phyloP scores from a whole-genome alignment of 2,888 invertebrate genomes.

The Incurvaria masculella region DNA sequence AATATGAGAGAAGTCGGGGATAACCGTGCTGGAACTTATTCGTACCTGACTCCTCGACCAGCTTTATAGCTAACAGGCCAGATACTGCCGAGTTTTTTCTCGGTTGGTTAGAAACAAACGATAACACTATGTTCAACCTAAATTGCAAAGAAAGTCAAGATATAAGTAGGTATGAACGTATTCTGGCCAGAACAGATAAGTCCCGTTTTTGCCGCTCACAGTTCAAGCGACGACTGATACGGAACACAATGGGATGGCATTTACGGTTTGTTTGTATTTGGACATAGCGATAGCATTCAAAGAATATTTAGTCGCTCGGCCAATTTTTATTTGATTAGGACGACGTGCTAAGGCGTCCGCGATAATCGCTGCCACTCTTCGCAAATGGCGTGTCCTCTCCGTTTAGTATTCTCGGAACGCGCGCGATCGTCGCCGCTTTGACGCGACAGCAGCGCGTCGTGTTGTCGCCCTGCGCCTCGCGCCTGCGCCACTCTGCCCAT shows the following conservation, averaged over 20 bases:
- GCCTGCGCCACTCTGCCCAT: background rate
- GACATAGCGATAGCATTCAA: conserved; percentile 30
- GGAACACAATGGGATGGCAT: conserved; percentile 34
- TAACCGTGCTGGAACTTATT: too few relatives aligned
- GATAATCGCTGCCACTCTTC: conserved; percentile 30
- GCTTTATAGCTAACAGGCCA: too few relatives aligned
- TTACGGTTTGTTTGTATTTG: conserved; percentile 33
- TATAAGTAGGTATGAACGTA: too few relatives aligned
- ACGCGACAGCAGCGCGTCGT: conserved; percentile 28
- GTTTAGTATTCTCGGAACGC: conserved; percentile 53
- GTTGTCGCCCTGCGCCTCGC: conserved; percentile 7
- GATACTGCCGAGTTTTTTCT: too few relatives aligned
- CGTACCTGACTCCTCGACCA: too few relatives aligned
- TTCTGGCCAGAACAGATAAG: too few relatives aligned
- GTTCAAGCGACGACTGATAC: conserved; percentile 3
- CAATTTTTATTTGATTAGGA: conserved; percentile 39
- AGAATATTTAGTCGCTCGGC: conserved; percentile 37
- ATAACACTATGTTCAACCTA: too few relatives aligned
- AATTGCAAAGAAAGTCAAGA: too few relatives aligned
- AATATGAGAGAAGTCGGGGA: too few relatives aligned
- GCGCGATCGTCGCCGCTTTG: conserved; percentile 35
- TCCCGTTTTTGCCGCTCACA: background rate
- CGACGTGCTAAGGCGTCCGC: conserved; percentile 16
- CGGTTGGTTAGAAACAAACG: too few relatives aligned
- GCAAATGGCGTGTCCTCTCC: conserved; percentile 29